Percentiles rank a stretch among this genome's conserved stretches.
Conservation (phyloP, 2,113 vertebrate species). For the Meleagris gallopavo region DNA sequence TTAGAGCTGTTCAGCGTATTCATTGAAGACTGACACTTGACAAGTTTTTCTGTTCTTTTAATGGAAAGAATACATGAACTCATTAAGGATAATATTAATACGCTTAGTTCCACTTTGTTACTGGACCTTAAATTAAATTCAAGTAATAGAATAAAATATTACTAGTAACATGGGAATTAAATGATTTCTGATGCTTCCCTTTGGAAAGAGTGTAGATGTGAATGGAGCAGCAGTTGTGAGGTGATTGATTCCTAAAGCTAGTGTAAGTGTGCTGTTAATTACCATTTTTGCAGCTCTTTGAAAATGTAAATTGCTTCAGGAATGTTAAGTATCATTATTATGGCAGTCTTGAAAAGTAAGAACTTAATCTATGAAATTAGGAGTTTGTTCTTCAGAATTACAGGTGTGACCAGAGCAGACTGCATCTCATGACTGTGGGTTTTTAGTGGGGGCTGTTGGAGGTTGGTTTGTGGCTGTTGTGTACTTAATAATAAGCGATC, state of each 20-base stretch:
- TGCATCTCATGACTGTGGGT: not conserved
- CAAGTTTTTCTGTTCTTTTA: not conserved
- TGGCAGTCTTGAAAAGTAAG: conserved; percentile 36
- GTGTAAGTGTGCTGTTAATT: conserved; percentile 44
- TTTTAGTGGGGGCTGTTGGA: not conserved
- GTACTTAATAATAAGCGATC: not conserved
- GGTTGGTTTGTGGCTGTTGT: fast-evolving
- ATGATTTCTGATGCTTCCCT: not conserved
- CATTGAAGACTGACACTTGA: not conserved
- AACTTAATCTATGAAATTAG: conserved; percentile 27
- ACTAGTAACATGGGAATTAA: not conserved
- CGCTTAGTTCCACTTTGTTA: conserved; percentile 1
- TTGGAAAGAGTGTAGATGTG: not conserved
- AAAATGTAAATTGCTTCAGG: conserved; percentile 43
- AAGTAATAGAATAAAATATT: conserved; percentile 9
- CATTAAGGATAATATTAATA: not conserved
- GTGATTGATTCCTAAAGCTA: not conserved
- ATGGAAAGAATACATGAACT: not conserved
- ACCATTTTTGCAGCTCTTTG: conserved; percentile 41
- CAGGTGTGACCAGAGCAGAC: not conserved
- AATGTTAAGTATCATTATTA: conserved; percentile 44
- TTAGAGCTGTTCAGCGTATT: not conserved
- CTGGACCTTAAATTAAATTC: conserved; percentile 16
- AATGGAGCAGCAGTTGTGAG: conserved; percentile 24
- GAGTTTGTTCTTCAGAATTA: not conserved